Evolutionary conservation across 2,113 vertebrate genomes (phyloP).

Genomic region (Etheostoma cragini): DNA sequence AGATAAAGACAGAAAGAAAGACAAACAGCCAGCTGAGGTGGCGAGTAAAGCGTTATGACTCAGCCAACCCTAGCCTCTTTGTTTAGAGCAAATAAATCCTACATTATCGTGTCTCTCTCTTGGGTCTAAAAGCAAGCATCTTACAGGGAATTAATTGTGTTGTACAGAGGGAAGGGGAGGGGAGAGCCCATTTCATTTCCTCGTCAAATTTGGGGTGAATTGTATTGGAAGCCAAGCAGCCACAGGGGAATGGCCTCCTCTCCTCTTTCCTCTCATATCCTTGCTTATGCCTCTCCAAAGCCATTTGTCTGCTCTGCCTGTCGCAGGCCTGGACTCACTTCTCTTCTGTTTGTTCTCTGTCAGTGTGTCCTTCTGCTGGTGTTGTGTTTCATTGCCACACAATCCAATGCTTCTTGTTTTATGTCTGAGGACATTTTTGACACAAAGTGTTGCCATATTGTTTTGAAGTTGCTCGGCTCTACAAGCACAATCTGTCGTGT

Average conservation of each 20-base stretch:
- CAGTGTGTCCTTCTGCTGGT: not conserved
- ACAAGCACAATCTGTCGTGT: not conserved
- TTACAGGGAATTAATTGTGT: slow-evolving; percentile 76
- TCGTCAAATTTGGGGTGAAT: slow-evolving; percentile 70
- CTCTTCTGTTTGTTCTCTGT: not conserved
- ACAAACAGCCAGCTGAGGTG: slow-evolving; percentile 24
- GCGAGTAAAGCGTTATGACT: slow-evolving; percentile 59
- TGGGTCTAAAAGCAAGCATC: slow-evolving; percentile 76
- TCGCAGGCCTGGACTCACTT: not conserved
- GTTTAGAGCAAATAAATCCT: slow-evolving; percentile 75
- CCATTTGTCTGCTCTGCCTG: slow-evolving; percentile 19
- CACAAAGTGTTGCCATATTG: not conserved
- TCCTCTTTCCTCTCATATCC: slow-evolving; percentile 46
- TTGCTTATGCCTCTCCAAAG: slow-evolving; percentile 47
- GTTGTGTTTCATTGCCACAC: not conserved
- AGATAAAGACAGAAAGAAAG: slow-evolving; percentile 10
- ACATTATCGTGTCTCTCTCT: slow-evolving; percentile 71
- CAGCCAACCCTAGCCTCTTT: slow-evolving; percentile 53
- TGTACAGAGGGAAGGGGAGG: slow-evolving; percentile 44
- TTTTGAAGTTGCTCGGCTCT: not conserved
- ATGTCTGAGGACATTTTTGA: slow-evolving; percentile 3
- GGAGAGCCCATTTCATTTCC: slow-evolving; percentile 66
- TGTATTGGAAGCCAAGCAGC: slow-evolving; percentile 66
- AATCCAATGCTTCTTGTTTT: not conserved
- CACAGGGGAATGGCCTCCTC: slow-evolving; percentile 71